Percentiles rank a stretch among this genome's conserved stretches.
phyloP scores from a whole-genome alignment of 2,113 vertebrate species.

The Laticauda colubrina region DNA sequence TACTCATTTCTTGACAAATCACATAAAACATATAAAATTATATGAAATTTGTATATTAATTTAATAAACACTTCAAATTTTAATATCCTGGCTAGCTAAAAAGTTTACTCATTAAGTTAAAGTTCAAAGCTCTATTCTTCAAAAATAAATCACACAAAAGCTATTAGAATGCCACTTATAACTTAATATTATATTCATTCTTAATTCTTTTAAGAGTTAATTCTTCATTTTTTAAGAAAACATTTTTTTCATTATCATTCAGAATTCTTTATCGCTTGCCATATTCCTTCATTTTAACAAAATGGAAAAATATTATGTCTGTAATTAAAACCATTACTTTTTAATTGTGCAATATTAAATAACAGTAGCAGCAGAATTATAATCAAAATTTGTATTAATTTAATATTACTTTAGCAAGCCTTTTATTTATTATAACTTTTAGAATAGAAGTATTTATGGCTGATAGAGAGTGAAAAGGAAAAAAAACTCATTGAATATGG shows the following conservation, averaged over 20 bases:
- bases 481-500: background rate
- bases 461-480: background rate
- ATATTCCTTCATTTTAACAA: background rate
- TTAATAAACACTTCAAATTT: conserved; percentile 7
- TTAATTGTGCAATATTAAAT: background rate
- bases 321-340: background rate
- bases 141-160: background rate
- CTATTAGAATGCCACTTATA: background rate
- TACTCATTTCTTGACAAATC: background rate
- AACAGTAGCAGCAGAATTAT: background rate
- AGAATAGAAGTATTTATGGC: background rate
- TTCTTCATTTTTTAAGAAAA: background rate
- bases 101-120: background rate
- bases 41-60: background rate
- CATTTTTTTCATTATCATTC: background rate
- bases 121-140: background rate
- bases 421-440: background rate
- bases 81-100: background rate
- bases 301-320: background rate
- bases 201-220: background rate
- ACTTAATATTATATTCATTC: background rate
- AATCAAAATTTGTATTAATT: background rate
- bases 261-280: background rate
- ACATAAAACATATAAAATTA: background rate
- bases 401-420: background rate